Evolutionary conservation across 1,140 invertebrate species (phyloP).

Genomic region (Pachyrhynchus sulphureomaculatus): DNA sequence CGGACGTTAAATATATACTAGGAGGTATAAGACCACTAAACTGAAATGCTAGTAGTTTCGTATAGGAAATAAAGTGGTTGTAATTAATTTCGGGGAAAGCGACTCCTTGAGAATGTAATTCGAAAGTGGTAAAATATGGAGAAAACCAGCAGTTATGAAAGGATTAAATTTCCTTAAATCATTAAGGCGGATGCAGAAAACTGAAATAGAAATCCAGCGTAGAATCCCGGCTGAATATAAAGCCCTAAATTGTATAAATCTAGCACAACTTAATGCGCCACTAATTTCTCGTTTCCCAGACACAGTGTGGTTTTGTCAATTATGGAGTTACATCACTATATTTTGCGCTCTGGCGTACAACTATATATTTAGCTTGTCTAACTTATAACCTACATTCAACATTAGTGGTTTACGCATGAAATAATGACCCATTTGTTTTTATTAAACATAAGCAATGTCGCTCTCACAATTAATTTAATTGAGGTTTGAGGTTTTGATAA

Average conservation of each 20-base stretch:
- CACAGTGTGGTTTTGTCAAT: constrained; percentile 43
- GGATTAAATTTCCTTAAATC: constrained; percentile 37
- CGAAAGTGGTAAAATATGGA: constrained; percentile 24
- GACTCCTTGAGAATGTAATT: constrained; percentile 6
- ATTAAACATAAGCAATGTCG: not conserved
- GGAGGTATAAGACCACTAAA: not conserved
- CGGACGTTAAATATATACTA: too few species aligned
- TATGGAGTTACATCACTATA: constrained; percentile 40
- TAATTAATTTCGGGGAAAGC: constrained; percentile 17
- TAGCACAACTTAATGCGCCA: constrained; percentile 42
- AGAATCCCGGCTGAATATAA: constrained; percentile 34
- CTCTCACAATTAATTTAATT: too few species aligned
- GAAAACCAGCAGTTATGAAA: constrained; percentile 23
- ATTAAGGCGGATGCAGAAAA: constrained; percentile 30
- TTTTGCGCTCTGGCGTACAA: constrained; percentile 38
- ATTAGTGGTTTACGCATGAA: constrained; percentile 32
- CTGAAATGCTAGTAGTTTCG: not conserved
- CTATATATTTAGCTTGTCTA: constrained; percentile 39
- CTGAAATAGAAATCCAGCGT: constrained; percentile 31
- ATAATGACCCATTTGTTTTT: constrained; percentile 14
- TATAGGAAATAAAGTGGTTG: not conserved
- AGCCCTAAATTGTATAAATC: constrained; percentile 40
- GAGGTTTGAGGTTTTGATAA: too few species aligned
- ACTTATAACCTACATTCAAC: constrained; percentile 36
- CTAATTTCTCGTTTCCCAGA: constrained; percentile 39